These are phyloP conservation scores for Sipha maydis DNA, from an alignment of 2,888 invertebrate species.

Conservation along the genomic window DNA sequence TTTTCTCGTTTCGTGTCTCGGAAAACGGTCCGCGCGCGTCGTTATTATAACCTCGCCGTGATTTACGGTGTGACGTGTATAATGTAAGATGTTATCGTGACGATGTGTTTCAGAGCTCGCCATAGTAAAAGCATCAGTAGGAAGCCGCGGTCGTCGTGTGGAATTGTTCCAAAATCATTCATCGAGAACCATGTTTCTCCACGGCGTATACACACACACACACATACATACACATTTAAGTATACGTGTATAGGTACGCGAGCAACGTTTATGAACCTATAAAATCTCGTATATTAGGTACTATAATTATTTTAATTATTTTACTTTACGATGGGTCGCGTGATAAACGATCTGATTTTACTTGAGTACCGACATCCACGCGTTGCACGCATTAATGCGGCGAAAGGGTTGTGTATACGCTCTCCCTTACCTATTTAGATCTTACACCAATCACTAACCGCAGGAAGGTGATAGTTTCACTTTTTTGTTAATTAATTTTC, in stretches of 20 bases:
- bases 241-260: neutral
- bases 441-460: too few species aligned
- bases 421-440: too few species aligned
- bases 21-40: neutral
- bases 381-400: neutral
- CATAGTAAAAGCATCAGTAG: neutral
- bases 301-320: neutral
- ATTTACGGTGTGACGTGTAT: neutral
- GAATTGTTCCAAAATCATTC: constrained; percentile 6
- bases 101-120: neutral
- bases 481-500: too few species aligned
- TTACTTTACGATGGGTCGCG: neutral
- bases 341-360: too few species aligned
- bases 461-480: too few species aligned
- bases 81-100: neutral
- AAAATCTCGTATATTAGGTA: neutral
- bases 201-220: too few species aligned
- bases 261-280: neutral
- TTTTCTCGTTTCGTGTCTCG: neutral
- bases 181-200: neutral
- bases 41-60: neutral
- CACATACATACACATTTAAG: too few species aligned
- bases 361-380: too few species aligned
- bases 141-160: neutral
- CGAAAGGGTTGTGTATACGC: neutral